Evolutionary conservation across 2,797 vertebrate species (phyloP), one percentile per base, ranked within the genome.

Genomic region (Pseudochirops cupreus): DNA sequence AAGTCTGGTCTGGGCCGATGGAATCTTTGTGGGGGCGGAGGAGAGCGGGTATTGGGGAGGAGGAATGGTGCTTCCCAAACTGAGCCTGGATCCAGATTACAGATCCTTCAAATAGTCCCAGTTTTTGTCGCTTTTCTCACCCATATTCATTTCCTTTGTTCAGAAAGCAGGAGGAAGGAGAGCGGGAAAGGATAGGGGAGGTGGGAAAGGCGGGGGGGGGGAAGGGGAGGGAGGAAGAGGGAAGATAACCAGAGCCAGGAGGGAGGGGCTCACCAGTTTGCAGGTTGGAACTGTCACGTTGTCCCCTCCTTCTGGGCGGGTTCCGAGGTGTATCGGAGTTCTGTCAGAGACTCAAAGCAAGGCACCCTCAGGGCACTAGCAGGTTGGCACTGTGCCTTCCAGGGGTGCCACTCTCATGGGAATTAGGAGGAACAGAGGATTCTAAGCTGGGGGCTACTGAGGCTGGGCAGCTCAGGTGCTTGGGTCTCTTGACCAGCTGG

Each of bases 111-210:
- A 56, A 94, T 91, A 95, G 92, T 95, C 97, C 96, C 91, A 90
- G 33, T 94, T 92, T 97, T 94, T 39, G 89, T 82, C 90, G 98
- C 87, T 92, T 95, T 94, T 96, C 94, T 95, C 96, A 94, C 92
- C 58, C 94, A 92, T 97, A 95, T 93, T 96, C 96, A 91, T 96
- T 95, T 96, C 96, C 97, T 98, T 98, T 97, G 98, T 98, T 95
- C 94, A 62, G 97, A 97, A 56, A 59, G 52, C 90, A 55, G 90
- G 90, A 91, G 90, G 90, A 91, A 29, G 53, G 52, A 55, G 53
- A 55, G 90, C 90, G 13, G 90, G 90, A n/a, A 55, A 55, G 33
- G 90, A 91, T 14, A 90, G 54, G 52, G 52, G 90, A 55, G 90
- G 91, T 92, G 91, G 53, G 52, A 56, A 31, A 62, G 50, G 39